Percentiles rank a stretch among this genome's conserved stretches.
phyloP scores from a whole-genome alignment of 2,888 invertebrate genomes.

The Morpho deidamia region DNA sequence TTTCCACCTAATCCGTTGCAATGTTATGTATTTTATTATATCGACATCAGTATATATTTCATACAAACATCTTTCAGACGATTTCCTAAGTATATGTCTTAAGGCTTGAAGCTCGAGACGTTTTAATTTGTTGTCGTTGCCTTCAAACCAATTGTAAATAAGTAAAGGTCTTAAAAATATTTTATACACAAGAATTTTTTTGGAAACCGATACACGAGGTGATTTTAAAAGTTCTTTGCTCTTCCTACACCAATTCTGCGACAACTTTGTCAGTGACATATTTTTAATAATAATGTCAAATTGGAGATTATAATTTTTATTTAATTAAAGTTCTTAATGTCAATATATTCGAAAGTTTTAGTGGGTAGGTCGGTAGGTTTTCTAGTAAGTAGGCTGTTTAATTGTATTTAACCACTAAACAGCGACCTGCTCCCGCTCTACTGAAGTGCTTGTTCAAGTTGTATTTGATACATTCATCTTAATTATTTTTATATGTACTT shows the following conservation, averaged over 20 bases:
- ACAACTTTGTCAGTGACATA: constrained; percentile 25
- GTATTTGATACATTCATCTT: too few relatives aligned
- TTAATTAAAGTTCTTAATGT: too few relatives aligned
- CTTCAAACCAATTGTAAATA: constrained; percentile 39
- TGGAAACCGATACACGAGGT: constrained; percentile 26
- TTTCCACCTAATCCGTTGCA: constrained; percentile 41
- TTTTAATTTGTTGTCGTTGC: constrained; percentile 25
- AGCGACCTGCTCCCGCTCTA: too few relatives aligned
- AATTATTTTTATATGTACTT: too few relatives aligned
- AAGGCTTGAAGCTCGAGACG: constrained; percentile 38
- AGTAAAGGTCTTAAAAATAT: constrained; percentile 46
- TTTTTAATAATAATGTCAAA: constrained; percentile 5
- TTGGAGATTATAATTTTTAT: not conserved
- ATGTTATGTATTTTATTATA: constrained; percentile 34
- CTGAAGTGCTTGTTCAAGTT: too few relatives aligned
- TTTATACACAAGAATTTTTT: constrained; percentile 46
- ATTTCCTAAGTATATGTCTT: constrained; percentile 34
- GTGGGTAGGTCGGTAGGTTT: too few relatives aligned
- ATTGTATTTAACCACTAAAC: too few relatives aligned
- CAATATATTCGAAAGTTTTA: too few relatives aligned
- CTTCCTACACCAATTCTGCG: constrained; percentile 27
- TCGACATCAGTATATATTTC: constrained; percentile 38
- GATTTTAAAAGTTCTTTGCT: constrained; percentile 31
- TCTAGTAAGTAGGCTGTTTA: too few relatives aligned
- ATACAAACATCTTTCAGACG: constrained; percentile 27